These are phyloP conservation scores for Pseudorhombus dupliciocellatus DNA, from an alignment of 2,113 vertebrate species.

Conservation along the genomic window DNA sequence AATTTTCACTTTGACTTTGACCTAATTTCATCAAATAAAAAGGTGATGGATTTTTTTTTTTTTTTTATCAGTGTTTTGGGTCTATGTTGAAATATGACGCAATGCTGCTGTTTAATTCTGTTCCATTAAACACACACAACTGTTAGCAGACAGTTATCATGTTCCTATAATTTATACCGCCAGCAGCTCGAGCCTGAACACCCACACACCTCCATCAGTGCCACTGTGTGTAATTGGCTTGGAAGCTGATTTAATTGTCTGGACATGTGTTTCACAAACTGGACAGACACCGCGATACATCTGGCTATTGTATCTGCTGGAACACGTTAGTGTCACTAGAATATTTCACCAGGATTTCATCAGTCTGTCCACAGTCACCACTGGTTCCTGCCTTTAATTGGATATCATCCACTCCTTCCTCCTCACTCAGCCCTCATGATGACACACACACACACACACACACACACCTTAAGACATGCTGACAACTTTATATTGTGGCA, in stretches of 20 bases:
- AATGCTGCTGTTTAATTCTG: neutral
- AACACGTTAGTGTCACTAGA: constrained; percentile 31
- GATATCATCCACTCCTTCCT: constrained; percentile 44
- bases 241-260: constrained; percentile 47
- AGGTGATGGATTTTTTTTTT: too few species aligned
- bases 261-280: constrained; percentile 37
- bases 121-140: neutral
- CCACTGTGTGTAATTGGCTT: constrained; percentile 56
- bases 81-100: too few species aligned
- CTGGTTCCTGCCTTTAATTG: constrained; percentile 44
- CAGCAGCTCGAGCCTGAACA: constrained; percentile 11
- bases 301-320: constrained; percentile 19
- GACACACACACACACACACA: constrained; percentile 3
- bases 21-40: too few species aligned
- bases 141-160: constrained; percentile 6
- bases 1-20: too few species aligned
- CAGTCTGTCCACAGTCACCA: constrained; percentile 42
- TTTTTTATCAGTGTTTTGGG: too few species aligned
- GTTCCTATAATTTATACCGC: constrained; percentile 2
- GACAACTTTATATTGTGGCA: constrained; percentile 39
- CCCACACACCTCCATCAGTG: constrained; percentile 40
- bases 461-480: constrained; percentile 15
- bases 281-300: constrained; percentile 13
- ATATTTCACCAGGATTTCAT: constrained; percentile 62
- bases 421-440: constrained; percentile 21